These are phyloP conservation scores for Branchinecta sandiegonensis DNA, from an alignment of 2,888 invertebrate genomes.

Conservation along the genomic window DNA sequence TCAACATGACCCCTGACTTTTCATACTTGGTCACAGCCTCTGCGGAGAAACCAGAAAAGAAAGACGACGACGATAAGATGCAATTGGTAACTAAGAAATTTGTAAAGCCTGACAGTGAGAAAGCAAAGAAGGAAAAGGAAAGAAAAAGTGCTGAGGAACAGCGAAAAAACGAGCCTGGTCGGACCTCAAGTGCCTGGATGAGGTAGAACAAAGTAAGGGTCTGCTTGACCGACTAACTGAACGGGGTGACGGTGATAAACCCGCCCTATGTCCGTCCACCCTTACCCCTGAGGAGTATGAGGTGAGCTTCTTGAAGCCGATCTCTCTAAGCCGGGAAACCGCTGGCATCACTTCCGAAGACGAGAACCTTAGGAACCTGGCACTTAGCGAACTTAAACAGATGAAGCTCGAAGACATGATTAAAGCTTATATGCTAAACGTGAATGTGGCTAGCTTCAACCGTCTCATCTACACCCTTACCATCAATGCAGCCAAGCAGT, in stretches of 20 bases:
- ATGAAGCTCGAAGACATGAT: slow-evolving; percentile 13
- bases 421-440: neutral
- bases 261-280: no score
- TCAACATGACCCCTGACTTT: no score
- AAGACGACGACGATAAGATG: neutral
- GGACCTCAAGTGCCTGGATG: neutral
- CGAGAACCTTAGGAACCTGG: neutral
- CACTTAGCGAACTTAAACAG: slow-evolving; percentile 5
- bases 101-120: neutral
- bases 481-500: neutral
- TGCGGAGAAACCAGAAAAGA: no score
- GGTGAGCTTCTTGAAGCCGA: neutral
- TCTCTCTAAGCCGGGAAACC: neutral
- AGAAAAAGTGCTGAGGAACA: neutral
- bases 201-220: no score
- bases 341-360: neutral
- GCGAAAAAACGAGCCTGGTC: slow-evolving; percentile 1
- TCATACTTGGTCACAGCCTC: no score
- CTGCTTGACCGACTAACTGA: no score
- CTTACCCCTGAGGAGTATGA: neutral
- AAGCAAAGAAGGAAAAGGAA: neutral
- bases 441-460: neutral
- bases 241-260: no score
- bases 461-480: neutral
- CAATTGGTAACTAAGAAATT: neutral